Percentiles rank a stretch among this genome's conserved stretches.
phyloP scores from a whole-genome alignment of 2,797 vertebrate species.

The Tenualosa ilisha region DNA sequence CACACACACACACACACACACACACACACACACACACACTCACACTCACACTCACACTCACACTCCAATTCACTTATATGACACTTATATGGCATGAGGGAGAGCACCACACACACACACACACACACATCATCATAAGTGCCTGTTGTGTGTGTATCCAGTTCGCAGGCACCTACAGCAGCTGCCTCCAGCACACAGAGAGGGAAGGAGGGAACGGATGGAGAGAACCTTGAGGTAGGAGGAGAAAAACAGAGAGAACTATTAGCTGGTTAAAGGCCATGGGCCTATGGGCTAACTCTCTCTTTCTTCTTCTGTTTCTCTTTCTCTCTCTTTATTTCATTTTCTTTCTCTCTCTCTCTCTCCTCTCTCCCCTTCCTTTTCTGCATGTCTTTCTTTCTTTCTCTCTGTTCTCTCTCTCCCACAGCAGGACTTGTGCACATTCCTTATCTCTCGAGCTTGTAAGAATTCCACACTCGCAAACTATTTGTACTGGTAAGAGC shows the following conservation, averaged over 20 bases:
- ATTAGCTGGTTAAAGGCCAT: not conserved
- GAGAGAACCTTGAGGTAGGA: constrained; percentile 89
- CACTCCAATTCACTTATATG: no score
- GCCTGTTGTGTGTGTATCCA: constrained; percentile 52
- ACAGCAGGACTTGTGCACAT: constrained; percentile 96
- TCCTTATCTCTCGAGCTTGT: constrained; percentile 96
- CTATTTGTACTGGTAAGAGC: constrained; percentile 94
- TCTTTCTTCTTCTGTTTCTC: not conserved
- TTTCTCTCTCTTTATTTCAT: constrained; percentile 18
- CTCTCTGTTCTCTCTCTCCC: constrained; percentile 2
- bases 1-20: not conserved
- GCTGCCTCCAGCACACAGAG: constrained; percentile 72
- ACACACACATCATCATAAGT: not conserved
- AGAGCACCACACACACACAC: not conserved
- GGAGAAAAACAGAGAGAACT: not conserved
- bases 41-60: not conserved
- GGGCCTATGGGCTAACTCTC: not conserved
- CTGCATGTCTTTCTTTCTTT: not conserved
- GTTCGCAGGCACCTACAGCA: constrained; percentile 85
- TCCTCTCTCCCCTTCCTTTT: not conserved
- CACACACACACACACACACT: not conserved
- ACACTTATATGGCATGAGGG: no score
- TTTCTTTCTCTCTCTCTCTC: not conserved
- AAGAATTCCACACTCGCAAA: constrained; percentile 97
- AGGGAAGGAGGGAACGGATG: constrained; percentile 85